These are phyloP conservation scores for Epinephelus awoara DNA, from an alignment of 2,797 vertebrate genomes.

Conservation along the genomic window DNA sequence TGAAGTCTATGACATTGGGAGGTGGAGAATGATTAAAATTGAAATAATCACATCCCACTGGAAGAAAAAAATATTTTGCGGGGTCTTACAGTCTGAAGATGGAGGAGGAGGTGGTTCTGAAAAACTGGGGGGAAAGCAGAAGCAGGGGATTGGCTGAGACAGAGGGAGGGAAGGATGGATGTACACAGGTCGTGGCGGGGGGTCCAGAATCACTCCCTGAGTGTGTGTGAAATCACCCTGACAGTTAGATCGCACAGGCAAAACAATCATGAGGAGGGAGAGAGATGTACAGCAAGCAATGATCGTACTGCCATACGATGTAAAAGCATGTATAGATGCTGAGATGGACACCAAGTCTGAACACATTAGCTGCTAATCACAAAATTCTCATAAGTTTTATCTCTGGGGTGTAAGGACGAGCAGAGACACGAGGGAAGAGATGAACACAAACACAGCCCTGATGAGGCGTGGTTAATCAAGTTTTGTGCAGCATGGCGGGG, in stretches of 20 bases:
- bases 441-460: slow-evolving; percentile 21
- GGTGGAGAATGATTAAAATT: background rate
- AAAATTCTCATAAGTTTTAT: slow-evolving; percentile 1
- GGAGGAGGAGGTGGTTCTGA: slow-evolving; percentile 13
- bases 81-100: slow-evolving; percentile 4
- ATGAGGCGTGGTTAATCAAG: slow-evolving; percentile 69
- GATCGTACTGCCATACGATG: background rate
- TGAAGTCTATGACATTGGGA: background rate
- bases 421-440: background rate
- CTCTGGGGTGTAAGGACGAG: slow-evolving; percentile 8
- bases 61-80: background rate
- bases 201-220: slow-evolving; percentile 54
- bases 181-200: slow-evolving; percentile 54
- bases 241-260: slow-evolving; percentile 45
- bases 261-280: slow-evolving; percentile 20
- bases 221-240: slow-evolving; percentile 65
- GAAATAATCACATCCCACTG: background rate
- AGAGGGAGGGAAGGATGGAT: slow-evolving; percentile 43
- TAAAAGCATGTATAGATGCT: background rate
- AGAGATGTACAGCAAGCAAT: background rate
- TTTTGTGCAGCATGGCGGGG: slow-evolving; percentile 73
- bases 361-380: background rate
- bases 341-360: background rate
- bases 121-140: background rate
- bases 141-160: slow-evolving; percentile 39